Evolutionary conservation across 2,888 invertebrate species (phyloP).

Genomic region (Neoscelio sp.): DNA sequence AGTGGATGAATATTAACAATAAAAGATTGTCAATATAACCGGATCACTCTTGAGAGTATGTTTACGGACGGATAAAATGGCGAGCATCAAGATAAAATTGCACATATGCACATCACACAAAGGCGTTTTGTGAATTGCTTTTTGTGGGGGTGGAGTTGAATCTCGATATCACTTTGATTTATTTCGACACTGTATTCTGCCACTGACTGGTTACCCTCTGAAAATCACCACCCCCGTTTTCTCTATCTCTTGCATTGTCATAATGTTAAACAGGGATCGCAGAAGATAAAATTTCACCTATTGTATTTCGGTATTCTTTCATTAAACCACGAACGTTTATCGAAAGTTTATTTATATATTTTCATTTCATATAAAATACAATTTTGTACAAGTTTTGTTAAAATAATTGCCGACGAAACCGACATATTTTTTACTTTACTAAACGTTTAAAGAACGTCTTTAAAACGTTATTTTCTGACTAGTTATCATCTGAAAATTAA

Average conservation of each 20-base stretch:
- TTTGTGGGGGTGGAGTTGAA: slow-evolving; percentile 63
- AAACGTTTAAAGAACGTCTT: no score
- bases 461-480: no score
- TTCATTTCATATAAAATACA: no score
- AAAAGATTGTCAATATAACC: no score
- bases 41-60: no score
- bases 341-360: no score
- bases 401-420: no score
- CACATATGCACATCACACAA: slow-evolving; percentile 64
- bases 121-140: slow-evolving; percentile 56
- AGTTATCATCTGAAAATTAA: no score
- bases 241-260: slow-evolving; percentile 43
- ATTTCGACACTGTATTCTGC: slow-evolving; percentile 60
- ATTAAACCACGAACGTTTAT: slow-evolving; percentile 10
- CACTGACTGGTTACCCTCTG: slow-evolving; percentile 62
- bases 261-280: slow-evolving; percentile 48
- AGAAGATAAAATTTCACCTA: slow-evolving; percentile 28
- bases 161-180: slow-evolving; percentile 65
- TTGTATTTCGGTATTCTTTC: slow-evolving; percentile 23
- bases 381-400: no score
- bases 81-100: slow-evolving; percentile 51
- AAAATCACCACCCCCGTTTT: slow-evolving; percentile 58
- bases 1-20: no score
- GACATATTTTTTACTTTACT: no score
- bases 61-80: slow-evolving; percentile 31